Base-by-base conservation (phyloP, 2,113 vertebrate genomes). In the Melanostigma gelatinosum region DNA sequence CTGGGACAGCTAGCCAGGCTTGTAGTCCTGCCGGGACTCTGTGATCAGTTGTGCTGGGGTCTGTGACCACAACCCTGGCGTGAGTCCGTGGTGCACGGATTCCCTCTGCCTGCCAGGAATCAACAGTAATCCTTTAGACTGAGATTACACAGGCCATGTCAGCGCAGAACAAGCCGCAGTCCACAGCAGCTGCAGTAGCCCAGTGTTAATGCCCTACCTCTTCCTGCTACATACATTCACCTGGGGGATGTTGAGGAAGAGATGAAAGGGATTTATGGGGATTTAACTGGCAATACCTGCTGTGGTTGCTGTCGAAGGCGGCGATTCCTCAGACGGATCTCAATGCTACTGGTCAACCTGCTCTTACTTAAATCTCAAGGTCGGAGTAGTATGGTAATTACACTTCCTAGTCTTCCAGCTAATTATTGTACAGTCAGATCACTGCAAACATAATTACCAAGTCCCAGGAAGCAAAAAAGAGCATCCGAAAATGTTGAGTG, bases 71-170 rank as follows among this genome's bases (percentile, higher is more conserved):
- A 91, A 86, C 84, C 79, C 86, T 91, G 88, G 84, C 82, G n/a
- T 61, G 60, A 84, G 85, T 90, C 92, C 90, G 89, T 72, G 68
- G 86, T 87, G 82, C 89, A 91, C 90, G 86, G 88, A 93, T 93
- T 91, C 90, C 79, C 88, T 88, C 85, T 87, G 89, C 87, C 90
- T 93, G 92, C 89, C 91, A 91, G 89, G 92, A 94, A 85, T 91
- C 88, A 92, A 80, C 89, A 85, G 81, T 95, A 94, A 95, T 94
- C 93, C 92, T 85, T 88, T 92, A 92, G 89, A 94, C 93, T 92
- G 91, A 94, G 90, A 92, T 94, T 94, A 94, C 87, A 90, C 84
- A 73, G 89, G 87, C 89, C 73, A 81, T 91, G 90, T 91, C 87
- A 90, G 87, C 91, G 85, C 91, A 94, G 89, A 91, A 85, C 83